Conservation (phyloP, 2,113 vertebrate genomes). For the Girardinichthys multiradiatus region DNA sequence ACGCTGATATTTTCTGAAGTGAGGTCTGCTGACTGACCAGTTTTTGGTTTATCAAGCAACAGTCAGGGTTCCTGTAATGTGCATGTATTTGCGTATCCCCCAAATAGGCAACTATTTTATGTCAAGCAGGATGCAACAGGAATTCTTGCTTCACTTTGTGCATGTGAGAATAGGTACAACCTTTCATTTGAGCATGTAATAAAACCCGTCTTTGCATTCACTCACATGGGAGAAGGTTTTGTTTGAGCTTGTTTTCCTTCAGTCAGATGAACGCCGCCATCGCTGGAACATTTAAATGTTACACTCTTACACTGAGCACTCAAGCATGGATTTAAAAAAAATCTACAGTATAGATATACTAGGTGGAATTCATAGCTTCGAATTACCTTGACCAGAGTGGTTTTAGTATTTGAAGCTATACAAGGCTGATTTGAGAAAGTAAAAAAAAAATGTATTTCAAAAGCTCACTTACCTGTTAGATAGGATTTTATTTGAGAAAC, state of each 20-base stretch:
- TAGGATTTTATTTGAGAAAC: conserved; percentile 1
- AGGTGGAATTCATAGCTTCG: conserved; percentile 14
- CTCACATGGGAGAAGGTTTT: not conserved
- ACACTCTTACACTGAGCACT: conserved; percentile 29
- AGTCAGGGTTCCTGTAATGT: conserved; percentile 38
- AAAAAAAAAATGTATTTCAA: not conserved
- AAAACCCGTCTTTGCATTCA: not conserved
- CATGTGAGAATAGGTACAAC: conserved; percentile 9
- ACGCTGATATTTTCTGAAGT: conserved; percentile 17
- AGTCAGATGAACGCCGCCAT: conserved; percentile 8
- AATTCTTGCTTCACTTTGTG: conserved; percentile 4
- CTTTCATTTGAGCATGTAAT: conserved; percentile 16
- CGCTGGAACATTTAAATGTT: conserved; percentile 5
- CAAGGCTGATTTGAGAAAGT: not conserved
- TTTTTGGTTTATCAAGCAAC: conserved; percentile 46
- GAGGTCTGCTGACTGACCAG: conserved; percentile 41
- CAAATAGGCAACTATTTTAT: conserved; percentile 44
- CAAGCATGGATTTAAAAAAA: not conserved
- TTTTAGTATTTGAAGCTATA: not conserved
- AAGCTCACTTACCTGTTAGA: not conserved
- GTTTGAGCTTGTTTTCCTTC: not conserved
- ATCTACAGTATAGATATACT: conserved; percentile 18
- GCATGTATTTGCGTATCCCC: conserved; percentile 62
- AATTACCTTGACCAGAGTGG: conserved; percentile 2
- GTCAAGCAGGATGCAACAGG: conserved; percentile 14